Evolutionary conservation across 1,140 invertebrate species (phyloP), one percentile per base, ranked within the genome.

Genomic region (Pseudoatta argentina): DNA sequence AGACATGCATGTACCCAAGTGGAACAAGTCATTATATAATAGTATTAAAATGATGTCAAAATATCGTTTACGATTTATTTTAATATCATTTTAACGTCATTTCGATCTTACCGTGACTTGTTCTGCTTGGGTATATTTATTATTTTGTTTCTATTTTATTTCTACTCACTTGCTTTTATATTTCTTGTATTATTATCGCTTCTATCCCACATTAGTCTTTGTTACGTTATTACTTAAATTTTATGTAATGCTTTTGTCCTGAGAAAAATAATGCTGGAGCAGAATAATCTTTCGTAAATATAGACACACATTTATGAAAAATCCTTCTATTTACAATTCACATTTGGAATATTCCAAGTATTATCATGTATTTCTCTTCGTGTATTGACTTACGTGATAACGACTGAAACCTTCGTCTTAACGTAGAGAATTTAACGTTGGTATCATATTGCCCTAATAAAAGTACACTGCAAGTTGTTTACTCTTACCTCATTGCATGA

Each of bases 401-500:
- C 21, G 55, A 63, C 16, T 64, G n/a, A 79, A 69, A 44, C 8
- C 14, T 8, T n/a, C 5, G 10, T 44, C 12, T 69, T 39, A 53
- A 51, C 12, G 6, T 39, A 8, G 18, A 12, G 30, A 24, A 48
- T 64, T 77, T 53, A 27, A 39, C 16, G 18, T 16, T 5, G 30
- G 18, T 57, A 55, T 8, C 16, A 24, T 18, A 3, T 57, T n/a
- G 1, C 6, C 14, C 34, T 57, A 27, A n/a, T 30, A 14, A 64
- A 27, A 64, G 61, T 8, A 24, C 3, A 2, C 14, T 12, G 8
- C 39, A n/a, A 78, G 57, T 64, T 53, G 57, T 76, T 53, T 64
- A 55, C 30, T 77, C 21, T 85, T 39, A 27, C 39, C 24, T 78
- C 16, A 39, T 78, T 48, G 44, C 34, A n/a, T 10, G 27, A 51